Conservation (phyloP, 2,888 invertebrate genomes). For the Drosophila pullipes region DNA sequence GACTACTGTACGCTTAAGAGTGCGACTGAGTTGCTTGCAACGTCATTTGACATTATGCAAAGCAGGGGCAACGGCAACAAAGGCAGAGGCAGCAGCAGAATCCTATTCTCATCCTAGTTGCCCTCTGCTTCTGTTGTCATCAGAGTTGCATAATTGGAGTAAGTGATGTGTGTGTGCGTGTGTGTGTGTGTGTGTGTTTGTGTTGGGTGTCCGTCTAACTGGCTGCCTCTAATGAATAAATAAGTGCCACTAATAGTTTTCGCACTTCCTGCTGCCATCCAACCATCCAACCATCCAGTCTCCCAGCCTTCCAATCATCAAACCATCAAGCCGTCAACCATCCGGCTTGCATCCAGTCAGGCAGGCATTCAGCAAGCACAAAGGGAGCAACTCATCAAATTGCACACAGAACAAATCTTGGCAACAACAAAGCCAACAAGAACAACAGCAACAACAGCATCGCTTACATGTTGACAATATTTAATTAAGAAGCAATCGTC, state of each 20-base stretch:
- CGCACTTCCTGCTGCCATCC: conserved; percentile 78
- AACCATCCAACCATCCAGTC: neutral
- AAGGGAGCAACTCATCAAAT: conserved; percentile 58
- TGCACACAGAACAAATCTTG: conserved; percentile 45
- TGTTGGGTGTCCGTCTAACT: conserved; percentile 72
- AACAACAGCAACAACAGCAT: conserved; percentile 36
- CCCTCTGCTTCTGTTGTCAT: conserved; percentile 5
- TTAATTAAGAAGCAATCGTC: conserved; percentile 67
- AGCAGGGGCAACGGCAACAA: conserved; percentile 30
- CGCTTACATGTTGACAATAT: conserved; percentile 71
- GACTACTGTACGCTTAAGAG: conserved; percentile 1
- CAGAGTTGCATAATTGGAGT: conserved; percentile 69
- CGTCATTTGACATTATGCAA: conserved; percentile 68
- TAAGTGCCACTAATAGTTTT: conserved; percentile 84
- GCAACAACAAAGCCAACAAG: conserved; percentile 33
- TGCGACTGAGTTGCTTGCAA: conserved; percentile 32
- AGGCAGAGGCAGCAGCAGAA: conserved; percentile 9
- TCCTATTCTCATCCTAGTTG: conserved; percentile 37
- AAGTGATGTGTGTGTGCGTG: conserved; percentile 17
- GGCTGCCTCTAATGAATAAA: conserved; percentile 82
- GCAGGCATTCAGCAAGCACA: conserved; percentile 32
- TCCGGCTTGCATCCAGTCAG: neutral
- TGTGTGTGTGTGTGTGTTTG: conserved; percentile 33
- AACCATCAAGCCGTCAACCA: neutral
- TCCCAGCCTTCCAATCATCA: neutral